Base-by-base conservation (phyloP, 2,797 vertebrate species). In the Apodemus agrarius region DNA sequence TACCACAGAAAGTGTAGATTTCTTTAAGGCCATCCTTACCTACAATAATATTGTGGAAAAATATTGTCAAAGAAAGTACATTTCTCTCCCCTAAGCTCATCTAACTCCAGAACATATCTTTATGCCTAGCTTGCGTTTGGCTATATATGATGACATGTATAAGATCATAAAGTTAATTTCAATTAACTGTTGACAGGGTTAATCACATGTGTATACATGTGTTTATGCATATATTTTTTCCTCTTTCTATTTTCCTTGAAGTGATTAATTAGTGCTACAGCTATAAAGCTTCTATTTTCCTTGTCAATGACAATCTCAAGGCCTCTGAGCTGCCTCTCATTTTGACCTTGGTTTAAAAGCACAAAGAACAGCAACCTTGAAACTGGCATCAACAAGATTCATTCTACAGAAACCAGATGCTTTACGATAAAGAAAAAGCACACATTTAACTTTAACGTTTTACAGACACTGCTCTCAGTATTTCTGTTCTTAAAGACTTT, bases 291-390 rank as follows among this genome's bases (percentile, higher is more conserved):
- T 98, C 98, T 98, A 98, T 98, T 98, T 99, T 98, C 98, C 98
- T 97, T 98, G 98, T 98, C 98, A 99, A 98, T 98, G 98, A 98
- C 98, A 98, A 98, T 98, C 98, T 99, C 99, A 99, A 99, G 99
- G 99, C 98, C 98, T 97, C 98, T 98, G 97, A 97, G 96, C 98
- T 98, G 98, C 98, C 98, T 98, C 98, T 98, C 84, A 93, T 97
- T 98, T 98, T 98, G 98, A 99, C 99, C 98, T 99, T 99, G 98
- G 97, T 98, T 98, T 98, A 98, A 98, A 98, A 98, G 97, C 98
- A 98, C 98, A 98, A 97, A 98, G 98, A 98, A 98, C 95, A 96
- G 97, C 98, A 99, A 98, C 99, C 98, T 99, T 99, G 98, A 99
- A 99, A 98, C 98, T 97, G 97, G 98, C 98, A 99, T 99, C 98